Percentiles rank a stretch among this genome's conserved stretches.
Conservation (phyloP, 2,888 invertebrate species). For the Melanargia galathea region DNA sequence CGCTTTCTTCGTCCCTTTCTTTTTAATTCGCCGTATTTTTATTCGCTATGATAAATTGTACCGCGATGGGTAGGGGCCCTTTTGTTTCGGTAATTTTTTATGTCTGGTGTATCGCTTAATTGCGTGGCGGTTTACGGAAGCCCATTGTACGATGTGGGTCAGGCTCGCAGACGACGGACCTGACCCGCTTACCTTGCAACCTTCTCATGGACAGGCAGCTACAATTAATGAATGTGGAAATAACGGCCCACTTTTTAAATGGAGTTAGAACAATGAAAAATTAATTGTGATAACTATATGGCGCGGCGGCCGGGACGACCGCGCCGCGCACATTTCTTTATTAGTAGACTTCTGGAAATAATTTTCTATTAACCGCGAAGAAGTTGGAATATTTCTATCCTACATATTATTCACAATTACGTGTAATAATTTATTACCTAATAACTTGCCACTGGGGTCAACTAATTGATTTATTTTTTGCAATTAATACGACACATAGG, state of each 20-base stretch:
- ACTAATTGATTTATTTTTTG: conserved; percentile 9
- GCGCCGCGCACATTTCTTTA: conserved; percentile 30
- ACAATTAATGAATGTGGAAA: conserved; percentile 49
- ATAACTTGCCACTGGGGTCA: not conserved
- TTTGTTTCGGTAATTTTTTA: conserved; percentile 82
- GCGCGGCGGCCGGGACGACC: conserved; percentile 15
- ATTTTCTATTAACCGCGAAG: conserved; percentile 32
- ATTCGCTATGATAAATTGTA: conserved; percentile 82
- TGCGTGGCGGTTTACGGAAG: conserved; percentile 74
- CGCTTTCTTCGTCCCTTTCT: conserved; percentile 76
- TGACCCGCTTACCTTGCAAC: conserved; percentile 68
- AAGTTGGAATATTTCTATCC: conserved; percentile 9
- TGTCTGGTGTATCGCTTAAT: conserved; percentile 79
- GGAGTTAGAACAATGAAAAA: conserved; percentile 44
- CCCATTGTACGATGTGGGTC: conserved; percentile 78
- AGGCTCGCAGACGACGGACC: conserved; percentile 60
- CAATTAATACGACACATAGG: not conserved
- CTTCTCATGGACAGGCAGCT: conserved; percentile 45
- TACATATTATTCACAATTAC: conserved; percentile 10
- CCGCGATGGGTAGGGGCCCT: conserved; percentile 65
- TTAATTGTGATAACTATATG: conserved; percentile 44
- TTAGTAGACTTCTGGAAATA: conserved; percentile 28
- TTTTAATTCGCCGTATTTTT: conserved; percentile 81
- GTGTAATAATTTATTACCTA: not conserved
- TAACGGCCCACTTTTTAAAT: conserved; percentile 47